Conservation (phyloP, 2,888 invertebrate genomes). For the Leptinotarsa haldemani region DNA sequence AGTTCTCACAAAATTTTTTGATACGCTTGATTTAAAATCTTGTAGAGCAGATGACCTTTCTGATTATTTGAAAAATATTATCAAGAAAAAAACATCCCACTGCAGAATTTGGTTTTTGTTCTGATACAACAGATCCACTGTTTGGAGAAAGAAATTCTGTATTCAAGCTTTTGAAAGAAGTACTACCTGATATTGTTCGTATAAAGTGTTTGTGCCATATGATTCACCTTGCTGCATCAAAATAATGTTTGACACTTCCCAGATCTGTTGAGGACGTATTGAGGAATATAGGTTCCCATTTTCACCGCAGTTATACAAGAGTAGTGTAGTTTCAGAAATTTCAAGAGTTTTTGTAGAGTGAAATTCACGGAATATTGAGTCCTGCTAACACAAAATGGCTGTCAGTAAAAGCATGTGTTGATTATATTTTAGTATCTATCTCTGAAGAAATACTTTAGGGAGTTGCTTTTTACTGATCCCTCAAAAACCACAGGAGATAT, state of each 20-base stretch:
- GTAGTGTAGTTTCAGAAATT: constrained; percentile 52
- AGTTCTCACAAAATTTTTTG: not conserved
- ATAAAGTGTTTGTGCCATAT: not conserved
- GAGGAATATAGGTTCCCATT: constrained; percentile 38
- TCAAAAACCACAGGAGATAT: too few relatives aligned
- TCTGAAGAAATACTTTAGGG: constrained; percentile 55
- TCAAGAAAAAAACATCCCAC: not conserved
- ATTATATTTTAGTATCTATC: constrained; percentile 50
- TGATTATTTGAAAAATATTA: not conserved
- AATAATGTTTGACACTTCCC: not conserved
- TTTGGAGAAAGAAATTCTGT: constrained; percentile 25
- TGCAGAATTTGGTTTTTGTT: not conserved
- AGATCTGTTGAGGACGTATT: constrained; percentile 1
- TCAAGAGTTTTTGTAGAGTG: constrained; percentile 54
- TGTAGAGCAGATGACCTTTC: not conserved
- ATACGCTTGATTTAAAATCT: not conserved
- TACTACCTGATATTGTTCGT: constrained; percentile 6
- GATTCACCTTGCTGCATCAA: not conserved
- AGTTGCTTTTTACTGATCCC: constrained; percentile 50
- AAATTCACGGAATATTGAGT: constrained; percentile 53
- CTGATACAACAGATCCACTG: not conserved
- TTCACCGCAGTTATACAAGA: constrained; percentile 46
- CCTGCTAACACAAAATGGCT: constrained; percentile 53
- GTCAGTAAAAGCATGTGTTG: constrained; percentile 47
- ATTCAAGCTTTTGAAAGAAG: not conserved